phyloP scores from a whole-genome alignment of 2,797 vertebrate species.

The Bradypodion ventrale region DNA sequence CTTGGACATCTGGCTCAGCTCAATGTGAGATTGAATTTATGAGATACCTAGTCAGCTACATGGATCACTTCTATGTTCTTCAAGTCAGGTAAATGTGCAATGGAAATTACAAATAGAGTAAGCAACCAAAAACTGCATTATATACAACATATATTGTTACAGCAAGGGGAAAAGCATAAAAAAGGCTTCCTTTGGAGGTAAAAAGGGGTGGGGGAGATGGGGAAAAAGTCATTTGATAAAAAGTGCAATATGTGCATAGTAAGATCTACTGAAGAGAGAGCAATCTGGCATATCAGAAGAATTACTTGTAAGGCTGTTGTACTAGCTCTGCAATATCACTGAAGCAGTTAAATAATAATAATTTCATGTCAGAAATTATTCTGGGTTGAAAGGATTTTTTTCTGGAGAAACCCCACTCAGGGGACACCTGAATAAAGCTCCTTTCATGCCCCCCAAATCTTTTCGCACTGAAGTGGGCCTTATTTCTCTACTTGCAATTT shows the following conservation, averaged over 20 bases:
- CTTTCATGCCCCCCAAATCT: too few species aligned
- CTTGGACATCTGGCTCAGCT: neutral
- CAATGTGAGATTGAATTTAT: neutral
- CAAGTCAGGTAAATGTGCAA: neutral
- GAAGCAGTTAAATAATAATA: constrained; percentile 8
- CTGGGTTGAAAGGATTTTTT: too few species aligned
- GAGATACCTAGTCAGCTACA: neutral
- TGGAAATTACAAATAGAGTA: neutral
- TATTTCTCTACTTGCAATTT: too few species aligned
- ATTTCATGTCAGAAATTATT: too few species aligned
- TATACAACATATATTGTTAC: neutral
- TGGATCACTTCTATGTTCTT: neutral
- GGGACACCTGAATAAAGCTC: too few species aligned
- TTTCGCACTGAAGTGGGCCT: too few species aligned
- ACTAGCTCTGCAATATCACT: neutral
- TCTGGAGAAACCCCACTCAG: too few species aligned
- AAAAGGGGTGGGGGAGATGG: neutral
- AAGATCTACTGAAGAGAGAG: neutral
- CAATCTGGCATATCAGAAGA: neutral
- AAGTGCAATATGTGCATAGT: neutral
- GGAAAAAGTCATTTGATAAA: neutral
- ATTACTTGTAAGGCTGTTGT: neutral
- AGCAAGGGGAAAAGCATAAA: neutral
- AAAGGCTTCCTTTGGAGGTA: neutral
- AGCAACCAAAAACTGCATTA: too few species aligned